Conservation (phyloP, 2,797 vertebrate genomes). For the Lepidocolaptes lacrymiger region DNA sequence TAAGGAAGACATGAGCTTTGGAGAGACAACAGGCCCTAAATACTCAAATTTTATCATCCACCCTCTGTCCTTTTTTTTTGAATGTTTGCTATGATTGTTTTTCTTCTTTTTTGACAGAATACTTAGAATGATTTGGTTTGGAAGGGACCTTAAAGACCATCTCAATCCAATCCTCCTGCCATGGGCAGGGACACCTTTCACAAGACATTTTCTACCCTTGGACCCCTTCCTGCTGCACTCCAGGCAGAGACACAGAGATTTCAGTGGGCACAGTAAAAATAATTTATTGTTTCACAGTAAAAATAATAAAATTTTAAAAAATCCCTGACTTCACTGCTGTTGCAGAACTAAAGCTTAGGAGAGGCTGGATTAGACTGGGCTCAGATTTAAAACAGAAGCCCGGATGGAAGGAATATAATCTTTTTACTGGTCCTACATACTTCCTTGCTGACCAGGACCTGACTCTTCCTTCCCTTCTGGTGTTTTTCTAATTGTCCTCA, state of each 20-base stretch:
- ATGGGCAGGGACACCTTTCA: not conserved
- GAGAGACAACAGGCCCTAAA: not conserved
- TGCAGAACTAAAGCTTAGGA: not conserved
- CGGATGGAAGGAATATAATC: not conserved
- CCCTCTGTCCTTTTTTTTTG: not conserved
- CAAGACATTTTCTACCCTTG: not conserved
- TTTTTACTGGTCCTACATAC: not conserved
- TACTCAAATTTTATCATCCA: not conserved
- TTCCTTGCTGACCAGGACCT: not conserved
- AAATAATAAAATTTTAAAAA: not conserved
- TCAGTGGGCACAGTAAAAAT: not conserved
- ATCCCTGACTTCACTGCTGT: fast-evolving
- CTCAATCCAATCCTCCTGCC: not conserved
- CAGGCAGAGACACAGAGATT: not conserved
- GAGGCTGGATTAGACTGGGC: not conserved
- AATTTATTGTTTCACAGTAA: not conserved
- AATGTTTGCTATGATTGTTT: not conserved
- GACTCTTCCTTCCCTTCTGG: not conserved
- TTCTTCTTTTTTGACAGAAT: not conserved
- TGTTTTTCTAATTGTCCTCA: not conserved
- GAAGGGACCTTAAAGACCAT: not conserved
- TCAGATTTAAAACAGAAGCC: not conserved
- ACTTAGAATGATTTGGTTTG: not conserved
- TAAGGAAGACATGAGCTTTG: not conserved
- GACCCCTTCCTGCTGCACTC: not conserved